Evolutionary conservation across 2,888 invertebrate genomes (phyloP).

Genomic region (Melanchra persicariae): DNA sequence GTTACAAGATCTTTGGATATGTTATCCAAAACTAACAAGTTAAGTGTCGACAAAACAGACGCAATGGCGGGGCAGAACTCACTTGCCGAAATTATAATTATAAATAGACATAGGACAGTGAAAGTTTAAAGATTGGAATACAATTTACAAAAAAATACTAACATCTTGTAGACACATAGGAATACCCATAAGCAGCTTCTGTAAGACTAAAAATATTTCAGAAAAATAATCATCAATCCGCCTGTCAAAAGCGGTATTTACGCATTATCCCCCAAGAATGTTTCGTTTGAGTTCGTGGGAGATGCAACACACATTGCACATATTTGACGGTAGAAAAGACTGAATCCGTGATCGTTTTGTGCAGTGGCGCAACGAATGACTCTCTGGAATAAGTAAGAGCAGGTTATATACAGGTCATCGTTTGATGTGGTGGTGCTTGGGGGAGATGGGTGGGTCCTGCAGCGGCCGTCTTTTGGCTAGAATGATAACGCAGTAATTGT

Average conservation of each 20-base stretch:
- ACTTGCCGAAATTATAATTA: background rate
- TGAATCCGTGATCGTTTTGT: background rate
- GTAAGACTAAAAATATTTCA: slow-evolving; percentile 6
- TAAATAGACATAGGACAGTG: background rate
- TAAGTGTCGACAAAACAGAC: background rate
- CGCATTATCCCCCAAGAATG: slow-evolving; percentile 47
- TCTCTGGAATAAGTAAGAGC: too few relatives aligned
- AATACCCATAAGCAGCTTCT: background rate
- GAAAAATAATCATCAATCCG: slow-evolving; percentile 10
- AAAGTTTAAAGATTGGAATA: background rate
- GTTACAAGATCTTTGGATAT: background rate
- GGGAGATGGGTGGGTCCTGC: too few relatives aligned
- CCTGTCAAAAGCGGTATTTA: slow-evolving; percentile 34
- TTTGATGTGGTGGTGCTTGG: too few relatives aligned
- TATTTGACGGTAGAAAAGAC: background rate
- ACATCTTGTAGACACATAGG: background rate
- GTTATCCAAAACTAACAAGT: background rate
- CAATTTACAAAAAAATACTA: background rate
- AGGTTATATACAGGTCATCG: too few relatives aligned
- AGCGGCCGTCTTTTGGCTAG: too few relatives aligned
- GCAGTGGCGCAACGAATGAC: too few relatives aligned
- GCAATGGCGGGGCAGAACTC: background rate
- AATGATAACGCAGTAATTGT: too few relatives aligned
- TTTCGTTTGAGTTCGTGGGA: slow-evolving; percentile 47
- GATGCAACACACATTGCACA: slow-evolving; percentile 29